These are phyloP conservation scores for Neodiprion pinetum DNA, from an alignment of 1,140 invertebrate genomes.

Conservation along the genomic window DNA sequence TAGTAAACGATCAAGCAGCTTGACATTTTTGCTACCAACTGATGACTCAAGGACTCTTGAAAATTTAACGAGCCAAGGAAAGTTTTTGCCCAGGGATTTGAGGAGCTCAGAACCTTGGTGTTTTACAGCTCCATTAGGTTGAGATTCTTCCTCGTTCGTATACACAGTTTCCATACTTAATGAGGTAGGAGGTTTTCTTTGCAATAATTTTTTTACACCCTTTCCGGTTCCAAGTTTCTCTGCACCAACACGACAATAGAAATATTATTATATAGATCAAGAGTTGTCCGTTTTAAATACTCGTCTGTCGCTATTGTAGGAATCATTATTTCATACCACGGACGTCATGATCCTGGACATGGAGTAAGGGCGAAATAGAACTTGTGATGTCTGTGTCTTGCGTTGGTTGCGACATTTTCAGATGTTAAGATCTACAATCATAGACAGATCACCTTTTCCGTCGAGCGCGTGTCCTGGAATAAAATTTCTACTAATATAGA, in stretches of 20 bases:
- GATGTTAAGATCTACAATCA: constrained; percentile 8
- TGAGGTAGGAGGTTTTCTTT: not conserved
- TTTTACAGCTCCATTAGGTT: not conserved
- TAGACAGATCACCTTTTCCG: not conserved
- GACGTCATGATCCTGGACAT: not conserved
- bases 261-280: not conserved
- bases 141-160: not conserved
- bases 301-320: not conserved
- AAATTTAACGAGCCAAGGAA: constrained; percentile 45
- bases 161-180: no score
- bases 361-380: constrained; percentile 20
- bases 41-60: constrained; percentile 35
- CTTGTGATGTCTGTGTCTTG: constrained; percentile 39
- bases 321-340: not conserved
- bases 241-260: not conserved
- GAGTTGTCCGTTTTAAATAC: not conserved
- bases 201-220: not conserved
- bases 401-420: constrained; percentile 33
- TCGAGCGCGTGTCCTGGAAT: no score
- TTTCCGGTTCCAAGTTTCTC: not conserved
- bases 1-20: constrained; percentile 38
- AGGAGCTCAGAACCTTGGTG: not conserved
- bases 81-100: constrained; percentile 25
- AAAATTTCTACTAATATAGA: no score
- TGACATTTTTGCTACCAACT: constrained; percentile 36